Evolutionary conservation across 2,113 vertebrate species (phyloP).

Genomic region (Isichthys henryi): DNA sequence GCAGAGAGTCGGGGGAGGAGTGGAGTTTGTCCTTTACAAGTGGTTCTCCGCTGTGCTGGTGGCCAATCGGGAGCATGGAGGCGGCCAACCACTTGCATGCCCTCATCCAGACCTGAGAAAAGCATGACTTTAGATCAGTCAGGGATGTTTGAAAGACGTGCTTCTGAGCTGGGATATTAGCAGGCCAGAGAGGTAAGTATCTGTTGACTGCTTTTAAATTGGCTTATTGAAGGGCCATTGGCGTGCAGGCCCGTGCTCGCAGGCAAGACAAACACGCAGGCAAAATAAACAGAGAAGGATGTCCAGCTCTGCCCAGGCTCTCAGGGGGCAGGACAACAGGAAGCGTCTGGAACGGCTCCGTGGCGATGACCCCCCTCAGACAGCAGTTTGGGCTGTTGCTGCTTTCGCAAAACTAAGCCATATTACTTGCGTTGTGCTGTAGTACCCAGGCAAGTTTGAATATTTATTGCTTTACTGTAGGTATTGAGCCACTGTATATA

Average conservation of each 20-base stretch:
- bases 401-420: background rate
- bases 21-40: background rate
- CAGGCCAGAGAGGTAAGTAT: background rate
- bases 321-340: background rate
- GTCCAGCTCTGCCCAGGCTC: background rate
- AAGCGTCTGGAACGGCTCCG: background rate
- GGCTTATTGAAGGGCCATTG: constrained; percentile 12
- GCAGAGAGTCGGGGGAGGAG: constrained; percentile 12
- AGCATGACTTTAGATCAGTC: background rate
- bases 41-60: background rate
- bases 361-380: constrained; percentile 18
- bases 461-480: background rate
- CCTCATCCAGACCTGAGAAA: background rate
- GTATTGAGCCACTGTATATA: background rate
- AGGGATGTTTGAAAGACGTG: background rate
- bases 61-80: background rate
- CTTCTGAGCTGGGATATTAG: background rate
- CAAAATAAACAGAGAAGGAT: background rate
- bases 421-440: background rate
- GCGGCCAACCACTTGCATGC: background rate
- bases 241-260: constrained; percentile 7
- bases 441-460: constrained; percentile 9
- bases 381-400: background rate
- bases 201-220: background rate
- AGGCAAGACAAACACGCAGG: background rate